A percentile compares a stretch with the other conserved stretches of the same genome.
Conservation (phyloP, 2,888 invertebrate species). For the Thymelicus lineola region DNA sequence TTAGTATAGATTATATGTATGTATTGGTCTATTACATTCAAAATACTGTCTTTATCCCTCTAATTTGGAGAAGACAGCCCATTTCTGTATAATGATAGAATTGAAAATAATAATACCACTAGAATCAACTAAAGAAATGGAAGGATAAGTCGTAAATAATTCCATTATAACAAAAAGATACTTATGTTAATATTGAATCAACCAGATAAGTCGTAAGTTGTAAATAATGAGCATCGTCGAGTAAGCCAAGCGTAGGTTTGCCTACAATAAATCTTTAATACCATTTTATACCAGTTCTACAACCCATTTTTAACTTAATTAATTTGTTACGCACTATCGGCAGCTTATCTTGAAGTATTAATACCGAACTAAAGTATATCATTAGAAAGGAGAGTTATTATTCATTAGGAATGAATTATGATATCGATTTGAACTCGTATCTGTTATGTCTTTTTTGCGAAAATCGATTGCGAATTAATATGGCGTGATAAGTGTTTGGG, state of each 20-base stretch:
- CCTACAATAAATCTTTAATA: conserved; percentile 23
- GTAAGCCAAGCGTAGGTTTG: conserved; percentile 25
- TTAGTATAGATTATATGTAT: too few species aligned
- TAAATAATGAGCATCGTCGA: conserved; percentile 24
- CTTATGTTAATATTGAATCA: conserved; percentile 21
- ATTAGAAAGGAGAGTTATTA: conserved; percentile 18
- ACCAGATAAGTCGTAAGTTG: conserved; percentile 19
- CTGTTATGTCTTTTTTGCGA: neutral
- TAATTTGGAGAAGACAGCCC: too few species aligned
- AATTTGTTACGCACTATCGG: conserved; percentile 26
- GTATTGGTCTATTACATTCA: too few species aligned
- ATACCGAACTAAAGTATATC: conserved; percentile 8
- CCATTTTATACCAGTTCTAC: conserved; percentile 25
- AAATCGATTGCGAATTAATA: neutral
- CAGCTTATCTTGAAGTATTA: conserved; percentile 20
- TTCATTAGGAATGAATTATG: conserved; percentile 6
- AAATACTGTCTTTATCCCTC: too few species aligned
- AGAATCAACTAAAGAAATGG: too few species aligned
- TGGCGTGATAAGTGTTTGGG: neutral
- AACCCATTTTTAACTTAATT: conserved; percentile 24
- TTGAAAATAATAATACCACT: too few species aligned
- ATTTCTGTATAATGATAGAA: too few species aligned
- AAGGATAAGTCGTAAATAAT: neutral
- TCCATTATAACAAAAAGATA: conserved; percentile 15
- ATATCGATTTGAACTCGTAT: neutral